These are phyloP conservation scores for Pyrrhosoma nymphula DNA, from an alignment of 2,888 invertebrate genomes.

Conservation along the genomic window DNA sequence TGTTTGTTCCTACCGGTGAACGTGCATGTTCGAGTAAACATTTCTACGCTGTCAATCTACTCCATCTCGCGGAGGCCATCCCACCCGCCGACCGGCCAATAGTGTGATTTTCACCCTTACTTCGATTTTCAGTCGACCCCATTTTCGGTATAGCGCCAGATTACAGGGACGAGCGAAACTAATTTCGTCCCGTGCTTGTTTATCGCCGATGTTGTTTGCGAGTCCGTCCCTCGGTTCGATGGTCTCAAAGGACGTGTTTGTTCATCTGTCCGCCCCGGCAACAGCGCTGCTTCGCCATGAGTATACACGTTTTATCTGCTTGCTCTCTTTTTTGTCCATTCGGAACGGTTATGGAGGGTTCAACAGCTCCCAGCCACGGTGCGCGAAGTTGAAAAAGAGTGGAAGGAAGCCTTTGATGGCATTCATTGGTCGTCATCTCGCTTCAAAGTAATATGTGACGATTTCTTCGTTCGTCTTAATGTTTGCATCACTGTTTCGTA, in stretches of 20 bases:
- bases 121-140: not conserved
- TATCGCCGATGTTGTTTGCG: not conserved
- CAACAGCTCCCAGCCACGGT: not conserved
- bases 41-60: not conserved
- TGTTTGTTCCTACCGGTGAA: not conserved
- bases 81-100: no score
- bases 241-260: constrained; percentile 3
- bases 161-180: not conserved
- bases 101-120: not conserved
- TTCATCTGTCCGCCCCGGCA: not conserved
- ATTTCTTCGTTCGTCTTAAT: no score
- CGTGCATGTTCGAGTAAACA: not conserved
- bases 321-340: not conserved
- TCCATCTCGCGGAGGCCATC: not conserved
- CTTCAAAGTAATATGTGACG: no score
- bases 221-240: not conserved
- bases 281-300: not conserved
- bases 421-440: not conserved
- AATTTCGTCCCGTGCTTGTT: not conserved
- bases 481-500: no score
- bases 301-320: not conserved
- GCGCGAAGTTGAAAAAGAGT: not conserved
- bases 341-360: not conserved
- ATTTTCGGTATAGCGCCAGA: not conserved
- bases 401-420: not conserved